phyloP scores from a whole-genome alignment of 2,888 invertebrate species.

The Lordiphosa fenestrarum region DNA sequence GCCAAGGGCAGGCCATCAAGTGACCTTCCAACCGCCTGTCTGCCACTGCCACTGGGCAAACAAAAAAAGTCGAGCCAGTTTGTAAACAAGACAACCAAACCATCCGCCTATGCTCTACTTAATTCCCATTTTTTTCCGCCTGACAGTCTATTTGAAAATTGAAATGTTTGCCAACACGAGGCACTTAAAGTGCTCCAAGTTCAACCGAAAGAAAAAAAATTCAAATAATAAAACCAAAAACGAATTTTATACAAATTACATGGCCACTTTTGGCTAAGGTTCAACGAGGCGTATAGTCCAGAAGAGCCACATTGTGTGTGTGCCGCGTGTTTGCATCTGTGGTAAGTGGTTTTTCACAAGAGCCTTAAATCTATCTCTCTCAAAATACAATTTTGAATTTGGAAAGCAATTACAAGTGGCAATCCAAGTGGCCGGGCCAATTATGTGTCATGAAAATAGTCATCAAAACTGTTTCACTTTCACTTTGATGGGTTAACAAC shows the following conservation, averaged over 20 bases:
- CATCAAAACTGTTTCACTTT: not conserved
- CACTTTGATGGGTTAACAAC: no score
- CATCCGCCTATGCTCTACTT: constrained; percentile 17
- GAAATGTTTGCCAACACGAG: constrained; percentile 66
- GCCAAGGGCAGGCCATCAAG: constrained; percentile 39
- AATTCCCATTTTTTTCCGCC: constrained; percentile 12
- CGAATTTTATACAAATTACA: constrained; percentile 65
- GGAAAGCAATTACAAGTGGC: constrained; percentile 52
- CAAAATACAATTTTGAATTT: constrained; percentile 52
- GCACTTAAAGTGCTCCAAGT: constrained; percentile 31
- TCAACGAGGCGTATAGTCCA: constrained; percentile 59
- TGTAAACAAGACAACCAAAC: constrained; percentile 40
- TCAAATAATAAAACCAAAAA: constrained; percentile 27
- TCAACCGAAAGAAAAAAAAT: constrained; percentile 10
- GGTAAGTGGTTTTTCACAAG: constrained; percentile 24
- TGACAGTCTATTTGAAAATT: constrained; percentile 54
- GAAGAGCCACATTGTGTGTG: constrained; percentile 27
- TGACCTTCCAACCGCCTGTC: constrained; percentile 28
- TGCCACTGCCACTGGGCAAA: constrained; percentile 3
- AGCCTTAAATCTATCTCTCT: constrained; percentile 27
- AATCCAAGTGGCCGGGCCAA: constrained; percentile 34
- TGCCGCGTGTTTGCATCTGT: constrained; percentile 6
- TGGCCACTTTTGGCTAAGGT: constrained; percentile 59
- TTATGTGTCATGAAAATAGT: constrained; percentile 24
- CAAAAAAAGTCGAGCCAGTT: constrained; percentile 29